Percentiles rank a stretch among this genome's conserved stretches.
These are phyloP conservation scores for Liposcelis brunnea DNA, from an alignment of 2,888 invertebrate genomes.

Conservation along the genomic window DNA sequence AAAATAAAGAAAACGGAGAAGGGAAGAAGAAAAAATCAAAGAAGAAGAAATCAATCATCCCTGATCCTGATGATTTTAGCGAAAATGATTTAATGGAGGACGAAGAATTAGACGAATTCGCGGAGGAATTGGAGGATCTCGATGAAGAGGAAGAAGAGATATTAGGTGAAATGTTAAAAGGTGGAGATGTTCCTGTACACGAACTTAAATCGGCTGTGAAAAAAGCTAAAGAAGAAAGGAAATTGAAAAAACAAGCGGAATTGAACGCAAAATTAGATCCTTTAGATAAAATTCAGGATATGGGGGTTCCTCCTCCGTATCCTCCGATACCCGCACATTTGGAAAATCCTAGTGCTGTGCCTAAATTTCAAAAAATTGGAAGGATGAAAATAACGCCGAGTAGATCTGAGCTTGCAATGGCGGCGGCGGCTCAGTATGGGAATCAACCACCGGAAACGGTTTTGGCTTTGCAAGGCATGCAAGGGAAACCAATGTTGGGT, in stretches of 20 bases:
- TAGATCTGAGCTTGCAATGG: neutral
- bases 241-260: neutral
- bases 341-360: no score
- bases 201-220: conserved; percentile 7
- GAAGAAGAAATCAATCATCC: neutral
- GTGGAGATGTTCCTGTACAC: conserved; percentile 16
- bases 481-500: no score
- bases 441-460: no score
- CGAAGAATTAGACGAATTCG: conserved; percentile 19
- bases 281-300: neutral
- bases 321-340: neutral
- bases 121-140: conserved; percentile 16
- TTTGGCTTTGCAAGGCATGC: no score
- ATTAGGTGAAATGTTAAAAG: conserved; percentile 23
- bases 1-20: conserved; percentile 18
- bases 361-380: neutral
- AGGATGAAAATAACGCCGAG: conserved; percentile 4
- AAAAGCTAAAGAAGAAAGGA: conserved; percentile 1
- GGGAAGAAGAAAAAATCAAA: conserved; percentile 25
- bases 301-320: neutral
- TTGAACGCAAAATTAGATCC: neutral
- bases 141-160: conserved; percentile 24
- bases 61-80: conserved; percentile 13
- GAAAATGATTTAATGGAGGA: conserved; percentile 15
- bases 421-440: neutral